Percentiles rank a stretch among this genome's conserved stretches.
These are phyloP conservation scores for Plebejus argus DNA, from an alignment of 2,888 invertebrate genomes.

Conservation along the genomic window DNA sequence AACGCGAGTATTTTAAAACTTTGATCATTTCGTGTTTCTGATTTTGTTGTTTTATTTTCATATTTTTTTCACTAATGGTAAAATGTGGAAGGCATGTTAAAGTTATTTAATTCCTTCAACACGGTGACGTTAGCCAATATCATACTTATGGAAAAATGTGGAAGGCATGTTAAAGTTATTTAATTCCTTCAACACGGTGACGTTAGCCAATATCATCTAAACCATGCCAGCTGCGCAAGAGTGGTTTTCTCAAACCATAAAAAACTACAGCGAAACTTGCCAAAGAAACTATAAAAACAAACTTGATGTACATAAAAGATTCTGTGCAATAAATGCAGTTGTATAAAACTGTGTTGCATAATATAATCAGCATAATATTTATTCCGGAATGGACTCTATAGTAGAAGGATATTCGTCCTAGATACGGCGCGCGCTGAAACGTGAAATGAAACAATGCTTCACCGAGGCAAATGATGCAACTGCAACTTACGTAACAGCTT, in stretches of 20 bases:
- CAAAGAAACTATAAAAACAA: no score
- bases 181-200: no score
- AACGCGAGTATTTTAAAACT: neutral
- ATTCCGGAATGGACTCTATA: neutral
- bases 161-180: no score
- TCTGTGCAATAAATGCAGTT: no score
- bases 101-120: no score
- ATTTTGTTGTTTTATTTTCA: neutral
- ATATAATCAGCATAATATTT: neutral
- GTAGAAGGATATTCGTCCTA: neutral
- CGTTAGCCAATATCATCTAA: neutral
- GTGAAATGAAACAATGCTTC: conserved; percentile 17
- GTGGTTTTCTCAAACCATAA: no score
- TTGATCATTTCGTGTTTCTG: neutral
- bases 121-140: no score
- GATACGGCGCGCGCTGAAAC: neutral
- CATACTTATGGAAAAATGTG: neutral
- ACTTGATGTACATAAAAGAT: no score
- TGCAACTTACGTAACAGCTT: conserved; percentile 7
- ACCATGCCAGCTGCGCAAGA: neutral
- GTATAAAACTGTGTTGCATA: neutral
- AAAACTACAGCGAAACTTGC: no score
- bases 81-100: no score
- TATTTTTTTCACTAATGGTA: neutral
- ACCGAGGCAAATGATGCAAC: neutral